These are phyloP conservation scores for Chymomyza amoena DNA, from an alignment of 2,888 invertebrate species.

Conservation along the genomic window DNA sequence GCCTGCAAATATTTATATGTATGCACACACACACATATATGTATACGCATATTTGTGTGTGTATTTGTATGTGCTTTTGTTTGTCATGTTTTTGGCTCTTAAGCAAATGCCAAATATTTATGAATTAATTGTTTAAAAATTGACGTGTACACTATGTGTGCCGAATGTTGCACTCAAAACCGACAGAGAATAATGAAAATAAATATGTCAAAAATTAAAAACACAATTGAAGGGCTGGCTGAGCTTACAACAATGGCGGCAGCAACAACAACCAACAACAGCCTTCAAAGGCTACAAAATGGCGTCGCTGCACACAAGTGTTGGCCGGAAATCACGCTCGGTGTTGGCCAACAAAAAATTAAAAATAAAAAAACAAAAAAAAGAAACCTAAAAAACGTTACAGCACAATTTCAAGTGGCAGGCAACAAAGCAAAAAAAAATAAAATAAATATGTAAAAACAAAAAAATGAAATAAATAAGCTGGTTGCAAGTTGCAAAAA, in stretches of 20 bases:
- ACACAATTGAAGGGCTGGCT: constrained; percentile 38
- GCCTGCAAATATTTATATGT: constrained; percentile 24
- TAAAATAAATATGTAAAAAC: constrained; percentile 25
- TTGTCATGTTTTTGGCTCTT: constrained; percentile 43
- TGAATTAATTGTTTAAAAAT: constrained; percentile 51
- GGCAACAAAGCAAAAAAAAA: constrained; percentile 34
- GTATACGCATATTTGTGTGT: constrained; percentile 1
- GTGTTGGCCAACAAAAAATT: constrained; percentile 29
- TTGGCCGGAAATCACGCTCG: constrained; percentile 65
- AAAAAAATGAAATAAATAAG: neutral
- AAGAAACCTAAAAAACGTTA: neutral
- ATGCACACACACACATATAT: neutral
- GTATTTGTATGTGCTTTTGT: constrained; percentile 20
- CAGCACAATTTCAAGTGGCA: neutral
- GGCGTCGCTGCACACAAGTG: constrained; percentile 25
- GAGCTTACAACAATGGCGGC: constrained; percentile 22
- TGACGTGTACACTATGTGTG: constrained; percentile 28
- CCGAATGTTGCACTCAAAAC: constrained; percentile 25
- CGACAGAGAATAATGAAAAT: constrained; percentile 43
- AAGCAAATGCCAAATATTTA: constrained; percentile 39
- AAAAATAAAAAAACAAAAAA: constrained; percentile 4
- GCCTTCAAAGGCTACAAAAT: constrained; percentile 27
- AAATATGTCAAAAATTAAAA: constrained; percentile 58
- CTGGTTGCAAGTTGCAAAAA: constrained; percentile 8
- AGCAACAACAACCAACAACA: constrained; percentile 15